Evolutionary conservation across 2,113 vertebrate species (phyloP).

Genomic region (Perccottus glenii): DNA sequence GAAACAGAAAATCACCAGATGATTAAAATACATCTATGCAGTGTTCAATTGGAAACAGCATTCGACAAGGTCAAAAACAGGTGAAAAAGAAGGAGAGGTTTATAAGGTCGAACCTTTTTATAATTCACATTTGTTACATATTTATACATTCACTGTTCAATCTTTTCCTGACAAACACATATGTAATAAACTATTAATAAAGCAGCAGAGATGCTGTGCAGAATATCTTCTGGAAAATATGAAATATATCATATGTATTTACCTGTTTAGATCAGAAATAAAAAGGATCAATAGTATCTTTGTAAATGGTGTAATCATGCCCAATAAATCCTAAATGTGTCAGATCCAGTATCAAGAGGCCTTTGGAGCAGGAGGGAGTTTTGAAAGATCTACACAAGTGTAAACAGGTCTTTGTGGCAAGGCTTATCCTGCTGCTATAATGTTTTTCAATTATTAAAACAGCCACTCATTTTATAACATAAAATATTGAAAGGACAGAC

Average conservation of each 20-base stretch:
- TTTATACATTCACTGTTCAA: not conserved
- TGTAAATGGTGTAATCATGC: too few species aligned
- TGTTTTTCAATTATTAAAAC: too few species aligned
- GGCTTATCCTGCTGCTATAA: too few species aligned
- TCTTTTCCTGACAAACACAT: not conserved
- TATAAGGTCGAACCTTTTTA: slow-evolving; percentile 5
- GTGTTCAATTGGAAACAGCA: not conserved
- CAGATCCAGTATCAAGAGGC: too few species aligned
- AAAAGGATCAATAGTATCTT: too few species aligned
- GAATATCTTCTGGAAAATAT: not conserved
- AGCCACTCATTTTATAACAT: too few species aligned
- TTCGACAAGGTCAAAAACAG: not conserved
- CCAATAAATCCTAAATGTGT: too few species aligned
- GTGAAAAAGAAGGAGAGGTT: slow-evolving; percentile 1
- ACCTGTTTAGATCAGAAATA: too few species aligned
- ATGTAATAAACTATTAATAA: not conserved
- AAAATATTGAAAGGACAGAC: too few species aligned
- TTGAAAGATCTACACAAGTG: too few species aligned
- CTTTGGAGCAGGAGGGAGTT: too few species aligned
- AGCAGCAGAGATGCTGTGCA: not conserved
- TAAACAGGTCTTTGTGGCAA: too few species aligned
- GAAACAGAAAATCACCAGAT: slow-evolving; percentile 2
- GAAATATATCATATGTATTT: not conserved
- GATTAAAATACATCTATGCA: slow-evolving; percentile 8
- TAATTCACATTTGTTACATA: not conserved